Evolutionary conservation across 2,888 invertebrate genomes (phyloP), one percentile per base, ranked within the genome.

Genomic region (Chymomyza procnemis): DNA sequence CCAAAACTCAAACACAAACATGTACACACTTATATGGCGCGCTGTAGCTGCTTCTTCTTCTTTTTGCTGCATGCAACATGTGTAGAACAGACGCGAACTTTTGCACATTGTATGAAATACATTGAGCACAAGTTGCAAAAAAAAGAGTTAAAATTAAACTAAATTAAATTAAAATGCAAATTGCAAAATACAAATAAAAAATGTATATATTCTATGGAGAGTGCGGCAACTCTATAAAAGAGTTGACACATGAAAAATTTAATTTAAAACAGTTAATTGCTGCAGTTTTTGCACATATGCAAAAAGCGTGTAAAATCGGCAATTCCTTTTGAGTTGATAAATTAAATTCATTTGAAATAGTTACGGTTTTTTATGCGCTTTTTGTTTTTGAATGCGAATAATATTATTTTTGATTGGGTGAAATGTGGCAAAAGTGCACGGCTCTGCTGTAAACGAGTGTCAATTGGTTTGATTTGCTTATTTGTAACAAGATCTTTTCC

Each of bases 91-190:
- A 41, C 6, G 14, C 48, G 50, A 59, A 22, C 22, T 56, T 22
- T 26, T 26, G 26, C 26, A 1, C 26, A 26, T 3, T 12, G n/a
- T 30, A 22, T 3, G 34, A 48, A 60, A 22, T 18, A 22, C 19
- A 55, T 26, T 18, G 46, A 18, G 46, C 16, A 48, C 30, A 26
- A 26, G 26, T 26, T 26, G n/a, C n/a, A n/a, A n/a, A 26, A 26
- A 26, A 22, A 79, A 68, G 72, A 61, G 69, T 62, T 21, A 14
- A 71, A 19, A 47, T 72, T 76, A 61, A 72, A 58, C 60, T 48
- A 65, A 68, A 64, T 70, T 61, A 67, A 75, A 67, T 66, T 78
- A 58, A 52, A 30, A 61, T 73, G 63, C 47, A 64, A 46, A 70
- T 47, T 30, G 56, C 56, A 50, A 50, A 50, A 50, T 50, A 41